These are phyloP conservation scores for Nyctereutes procyonoides DNA, from an alignment of 2,113 vertebrate species.

Conservation along the genomic window DNA sequence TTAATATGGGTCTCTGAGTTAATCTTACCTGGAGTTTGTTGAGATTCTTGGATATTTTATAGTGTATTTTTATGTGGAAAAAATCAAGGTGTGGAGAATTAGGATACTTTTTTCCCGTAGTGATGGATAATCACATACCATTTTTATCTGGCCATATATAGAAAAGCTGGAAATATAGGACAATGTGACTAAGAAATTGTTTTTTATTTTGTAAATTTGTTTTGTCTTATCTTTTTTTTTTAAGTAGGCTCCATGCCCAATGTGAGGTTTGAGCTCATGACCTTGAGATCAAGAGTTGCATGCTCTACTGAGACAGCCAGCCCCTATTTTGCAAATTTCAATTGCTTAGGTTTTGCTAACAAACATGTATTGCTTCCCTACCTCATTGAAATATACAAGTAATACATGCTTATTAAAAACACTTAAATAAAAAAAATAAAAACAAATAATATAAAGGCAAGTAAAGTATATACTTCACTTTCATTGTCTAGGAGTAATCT, in stretches of 20 bases:
- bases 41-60: not conserved
- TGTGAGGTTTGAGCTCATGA: not conserved
- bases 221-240: not conserved
- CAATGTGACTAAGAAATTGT: not conserved
- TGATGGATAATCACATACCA: not conserved
- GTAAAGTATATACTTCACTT: not conserved
- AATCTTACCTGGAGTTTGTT: not conserved
- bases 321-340: not conserved
- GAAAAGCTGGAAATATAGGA: not conserved
- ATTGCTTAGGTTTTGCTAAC: not conserved
- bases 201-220: conserved; percentile 22
- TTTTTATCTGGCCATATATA: not conserved
- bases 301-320: not conserved
- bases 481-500: not conserved
- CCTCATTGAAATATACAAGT: not conserved
- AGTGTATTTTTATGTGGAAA: not conserved
- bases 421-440: not conserved
- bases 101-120: not conserved
- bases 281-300: not conserved
- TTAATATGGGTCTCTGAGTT: not conserved
- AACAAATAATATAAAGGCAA: not conserved
- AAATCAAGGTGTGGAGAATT: not conserved
- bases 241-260: not conserved
- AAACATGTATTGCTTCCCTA: not conserved
- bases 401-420: not conserved